Conservation (phyloP, 2,888 invertebrate genomes). For the Pterostichus niger region DNA sequence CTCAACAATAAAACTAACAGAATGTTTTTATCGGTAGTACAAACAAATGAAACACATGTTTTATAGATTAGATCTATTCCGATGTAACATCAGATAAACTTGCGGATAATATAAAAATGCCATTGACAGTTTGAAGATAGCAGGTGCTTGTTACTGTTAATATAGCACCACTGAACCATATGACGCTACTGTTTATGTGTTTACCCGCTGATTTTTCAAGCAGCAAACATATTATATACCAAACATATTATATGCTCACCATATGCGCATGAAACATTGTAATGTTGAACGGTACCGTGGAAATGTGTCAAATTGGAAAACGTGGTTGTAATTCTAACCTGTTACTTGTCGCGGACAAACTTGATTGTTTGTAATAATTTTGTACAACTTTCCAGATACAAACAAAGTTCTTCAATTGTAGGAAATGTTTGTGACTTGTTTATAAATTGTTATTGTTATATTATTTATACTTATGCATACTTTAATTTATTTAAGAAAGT, state of each 20-base stretch:
- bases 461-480: too few species aligned
- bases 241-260: conserved; percentile 11
- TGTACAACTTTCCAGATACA: not conserved
- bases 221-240: not conserved
- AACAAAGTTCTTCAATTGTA: not conserved
- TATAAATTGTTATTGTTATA: not conserved
- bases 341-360: not conserved
- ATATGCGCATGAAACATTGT: conserved; percentile 4
- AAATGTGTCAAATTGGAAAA: conserved; percentile 48
- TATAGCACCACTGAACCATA: conserved; percentile 23
- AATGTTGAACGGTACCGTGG: conserved; percentile 15
- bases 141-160: conserved; percentile 17
- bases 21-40: too few species aligned
- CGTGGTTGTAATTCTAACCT: conserved; percentile 6
- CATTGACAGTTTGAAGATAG: conserved; percentile 7
- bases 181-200: conserved; percentile 9
- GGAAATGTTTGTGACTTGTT: conserved; percentile 2
- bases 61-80: not conserved
- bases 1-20: too few species aligned
- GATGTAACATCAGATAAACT: conserved; percentile 17
- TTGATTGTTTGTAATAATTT: not conserved
- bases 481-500: too few species aligned
- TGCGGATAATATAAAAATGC: not conserved
- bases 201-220: not conserved
- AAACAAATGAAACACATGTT: not conserved